phyloP scores from a whole-genome alignment of 2,113 vertebrate species.

The Ginglymostoma cirratum region DNA sequence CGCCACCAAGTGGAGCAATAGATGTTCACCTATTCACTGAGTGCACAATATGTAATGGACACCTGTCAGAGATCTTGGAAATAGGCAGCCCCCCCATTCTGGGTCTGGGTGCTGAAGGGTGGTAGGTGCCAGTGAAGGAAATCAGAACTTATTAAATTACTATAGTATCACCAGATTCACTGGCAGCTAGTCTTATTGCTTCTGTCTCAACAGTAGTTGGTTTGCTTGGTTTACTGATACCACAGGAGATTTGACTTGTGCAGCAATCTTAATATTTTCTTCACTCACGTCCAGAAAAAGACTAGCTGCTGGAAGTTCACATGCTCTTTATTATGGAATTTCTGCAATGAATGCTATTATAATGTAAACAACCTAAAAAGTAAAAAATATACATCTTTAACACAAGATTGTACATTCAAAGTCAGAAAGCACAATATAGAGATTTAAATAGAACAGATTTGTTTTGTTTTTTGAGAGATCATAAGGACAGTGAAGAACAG shows the following conservation, averaged over 20 bases:
- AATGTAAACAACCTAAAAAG: neutral
- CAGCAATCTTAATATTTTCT: neutral
- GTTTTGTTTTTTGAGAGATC: neutral
- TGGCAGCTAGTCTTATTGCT: neutral
- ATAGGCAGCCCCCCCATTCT: neutral
- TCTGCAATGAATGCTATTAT: neutral
- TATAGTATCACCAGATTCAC: neutral
- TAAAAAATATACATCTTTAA: neutral
- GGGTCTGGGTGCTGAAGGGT: neutral
- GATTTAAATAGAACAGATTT: neutral
- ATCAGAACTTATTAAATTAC: neutral
- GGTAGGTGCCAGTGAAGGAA: neutral
- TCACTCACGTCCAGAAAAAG: neutral
- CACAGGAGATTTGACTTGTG: neutral
- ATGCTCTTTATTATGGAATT: conserved; percentile 20
- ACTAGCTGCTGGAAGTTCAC: neutral
- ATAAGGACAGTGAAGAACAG: neutral
- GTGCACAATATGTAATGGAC: neutral
- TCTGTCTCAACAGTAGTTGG: neutral
- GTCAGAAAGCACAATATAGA: conserved; percentile 18
- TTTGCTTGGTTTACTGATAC: neutral
- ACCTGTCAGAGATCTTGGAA: neutral
- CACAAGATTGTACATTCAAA: neutral
- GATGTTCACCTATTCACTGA: neutral
- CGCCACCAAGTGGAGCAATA: neutral